Evolutionary conservation across 2,113 vertebrate species (phyloP), one percentile per base, ranked within the genome.

Genomic region (Mesocricetus auratus): DNA sequence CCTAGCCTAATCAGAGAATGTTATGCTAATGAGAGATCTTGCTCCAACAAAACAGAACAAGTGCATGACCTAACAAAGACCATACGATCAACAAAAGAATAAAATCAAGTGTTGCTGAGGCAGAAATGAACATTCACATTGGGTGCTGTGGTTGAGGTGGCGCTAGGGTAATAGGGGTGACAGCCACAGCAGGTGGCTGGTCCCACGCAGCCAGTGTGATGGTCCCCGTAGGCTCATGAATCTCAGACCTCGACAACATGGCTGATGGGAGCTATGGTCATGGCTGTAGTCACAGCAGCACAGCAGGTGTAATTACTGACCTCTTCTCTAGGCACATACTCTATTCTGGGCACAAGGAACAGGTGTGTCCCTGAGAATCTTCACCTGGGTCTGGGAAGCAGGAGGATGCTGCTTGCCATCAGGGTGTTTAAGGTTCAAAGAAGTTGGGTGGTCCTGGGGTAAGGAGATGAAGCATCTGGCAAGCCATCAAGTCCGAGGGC

Each of bases 51-150:
- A n/a, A 82, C 53, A 82, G n/a, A 82, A 36, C 77, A 79, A 79
- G 47, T 12, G 8, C 8, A 36, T 75, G 15, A 39, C 66, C 66
- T 47, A 36, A 47, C 17, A 21, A 58, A 56, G 45, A 7, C 64
- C 6, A 4, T 5, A 0, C 24, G 47, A 31, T 36, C 4, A 26
- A 7, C 22, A 75, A 82, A 39, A 11, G 21, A 15, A 29, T 0
- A 39, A 62, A 78, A 73, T 19, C 16, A 1, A 73, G 58, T 53
- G 69, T n/a, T 4, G 8, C 73, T 39, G 47, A 64, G 88, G n/a
- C 29, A 16, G 82, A 47, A n/a, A 56, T 50, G 3, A 19, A 1
- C 1, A 1, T 39, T 12, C 5, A 16, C 0, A 47, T 3, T 0
- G 0, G 19, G 62, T 13, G 15, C 31, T 1, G n/a, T 1, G 5